A percentile compares a stretch with the other conserved stretches of the same genome.
Conservation (phyloP, 2,797 vertebrate species). For the Yasuhikotakia modesta region DNA sequence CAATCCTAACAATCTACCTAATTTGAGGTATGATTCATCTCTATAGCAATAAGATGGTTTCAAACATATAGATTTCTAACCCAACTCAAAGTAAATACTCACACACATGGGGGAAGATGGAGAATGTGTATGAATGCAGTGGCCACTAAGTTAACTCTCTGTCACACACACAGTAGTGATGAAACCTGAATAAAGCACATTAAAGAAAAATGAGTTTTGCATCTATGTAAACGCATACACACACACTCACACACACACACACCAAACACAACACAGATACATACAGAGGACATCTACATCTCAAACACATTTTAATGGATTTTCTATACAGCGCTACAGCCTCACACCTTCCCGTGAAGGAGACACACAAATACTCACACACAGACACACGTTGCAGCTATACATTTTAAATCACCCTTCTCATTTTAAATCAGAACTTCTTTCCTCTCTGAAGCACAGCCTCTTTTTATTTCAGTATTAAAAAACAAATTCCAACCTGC, state of each 20-base stretch:
- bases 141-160: conserved; percentile 15
- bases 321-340: conserved; percentile 47
- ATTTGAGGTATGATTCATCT: background rate
- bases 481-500: conserved; percentile 63
- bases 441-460: conserved; percentile 60
- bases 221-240: conserved; percentile 37
- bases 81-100: no score
- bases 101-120: no score
- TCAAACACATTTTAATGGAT: conserved; percentile 62
- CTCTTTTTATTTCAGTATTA: conserved; percentile 66
- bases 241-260: conserved; percentile 12
- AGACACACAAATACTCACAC: conserved; percentile 41
- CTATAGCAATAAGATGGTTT: background rate
- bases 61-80: background rate
- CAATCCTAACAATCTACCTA: background rate
- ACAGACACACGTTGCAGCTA: conserved; percentile 20
- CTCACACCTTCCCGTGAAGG: conserved; percentile 20
- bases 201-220: conserved; percentile 41
- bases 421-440: conserved; percentile 51
- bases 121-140: background rate
- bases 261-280: conserved; percentile 16
- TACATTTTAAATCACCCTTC: conserved; percentile 58
- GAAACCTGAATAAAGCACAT: conserved; percentile 35
- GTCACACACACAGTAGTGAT: background rate
- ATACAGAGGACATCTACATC: conserved; percentile 36